Evolutionary conservation across 2,113 vertebrate genomes (phyloP).

Genomic region (Eublepharis macularius): DNA sequence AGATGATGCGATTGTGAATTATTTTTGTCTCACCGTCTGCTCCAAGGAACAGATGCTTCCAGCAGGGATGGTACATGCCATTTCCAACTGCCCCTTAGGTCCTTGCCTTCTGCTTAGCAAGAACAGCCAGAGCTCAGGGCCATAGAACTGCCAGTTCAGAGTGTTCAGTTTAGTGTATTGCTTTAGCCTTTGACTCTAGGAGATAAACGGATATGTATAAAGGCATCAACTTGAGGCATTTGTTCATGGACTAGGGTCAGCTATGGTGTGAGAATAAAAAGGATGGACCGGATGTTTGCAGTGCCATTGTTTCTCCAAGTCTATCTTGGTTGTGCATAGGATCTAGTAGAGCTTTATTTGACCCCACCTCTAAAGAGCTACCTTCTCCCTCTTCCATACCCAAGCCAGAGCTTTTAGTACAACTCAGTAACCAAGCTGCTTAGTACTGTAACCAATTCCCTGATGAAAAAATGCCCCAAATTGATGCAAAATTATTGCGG

Average conservation of each 20-base stretch:
- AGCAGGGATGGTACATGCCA: constrained; percentile 4
- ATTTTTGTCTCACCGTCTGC: constrained; percentile 31
- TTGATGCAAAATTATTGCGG: not conserved
- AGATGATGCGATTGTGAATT: not conserved
- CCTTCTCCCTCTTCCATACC: not conserved
- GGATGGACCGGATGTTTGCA: not conserved
- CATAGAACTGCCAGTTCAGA: constrained; percentile 20
- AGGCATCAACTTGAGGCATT: not conserved
- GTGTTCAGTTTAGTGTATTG: not conserved
- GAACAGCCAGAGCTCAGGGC: constrained; percentile 12
- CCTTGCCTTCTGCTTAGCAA: not conserved
- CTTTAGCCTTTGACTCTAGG: not conserved
- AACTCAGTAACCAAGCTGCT: not conserved
- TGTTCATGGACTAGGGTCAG: not conserved
- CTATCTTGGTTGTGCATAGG: not conserved
- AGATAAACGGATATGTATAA: not conserved
- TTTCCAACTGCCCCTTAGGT: constrained; percentile 30
- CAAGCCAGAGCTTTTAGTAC: not conserved
- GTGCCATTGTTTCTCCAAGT: not conserved
- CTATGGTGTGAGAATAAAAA: not conserved
- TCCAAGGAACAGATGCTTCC: constrained; percentile 41
- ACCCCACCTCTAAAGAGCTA: not conserved
- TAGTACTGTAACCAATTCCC: not conserved
- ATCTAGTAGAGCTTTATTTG: not conserved
- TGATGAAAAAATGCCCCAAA: not conserved